phyloP scores from a whole-genome alignment of 2,888 invertebrate species.

The Oscheius sp. region DNA sequence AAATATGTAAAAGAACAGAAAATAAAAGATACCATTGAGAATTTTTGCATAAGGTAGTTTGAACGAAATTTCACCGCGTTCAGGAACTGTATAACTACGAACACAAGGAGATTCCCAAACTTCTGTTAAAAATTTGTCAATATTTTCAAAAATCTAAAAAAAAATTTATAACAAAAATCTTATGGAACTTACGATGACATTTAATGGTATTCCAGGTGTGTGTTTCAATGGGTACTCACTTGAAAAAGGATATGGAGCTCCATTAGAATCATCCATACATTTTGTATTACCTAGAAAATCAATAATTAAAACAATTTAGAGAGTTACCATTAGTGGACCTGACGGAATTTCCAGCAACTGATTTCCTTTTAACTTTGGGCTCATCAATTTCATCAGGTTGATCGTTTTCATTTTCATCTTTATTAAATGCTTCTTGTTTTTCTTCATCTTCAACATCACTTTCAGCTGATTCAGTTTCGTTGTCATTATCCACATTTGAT shows the following conservation, averaged over 20 bases:
- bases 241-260: background rate
- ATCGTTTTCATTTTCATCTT: slow-evolving; percentile 5
- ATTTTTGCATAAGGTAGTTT: background rate
- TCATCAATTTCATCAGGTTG: background rate
- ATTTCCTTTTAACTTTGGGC: background rate
- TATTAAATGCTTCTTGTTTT: background rate
- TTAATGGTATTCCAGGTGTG: background rate
- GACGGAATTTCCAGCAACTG: background rate
- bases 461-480: background rate
- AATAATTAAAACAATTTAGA: background rate
- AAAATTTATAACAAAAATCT: no score
- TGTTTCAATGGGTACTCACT: background rate
- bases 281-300: no score
- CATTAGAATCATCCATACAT: no score
- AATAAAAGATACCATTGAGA: slow-evolving; percentile 3
- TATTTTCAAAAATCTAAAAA: background rate
- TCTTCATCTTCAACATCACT: background rate
- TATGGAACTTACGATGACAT: background rate
- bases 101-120: background rate
- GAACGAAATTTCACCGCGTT: background rate
- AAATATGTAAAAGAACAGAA: background rate
- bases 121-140: slow-evolving; percentile 1
- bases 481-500: background rate
- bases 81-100: background rate
- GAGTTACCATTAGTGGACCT: background rate